Percentiles rank a stretch among this genome's conserved stretches.
Evolutionary conservation across 2,888 invertebrate species (phyloP).

Genomic region (Cacoxenus indagator): DNA sequence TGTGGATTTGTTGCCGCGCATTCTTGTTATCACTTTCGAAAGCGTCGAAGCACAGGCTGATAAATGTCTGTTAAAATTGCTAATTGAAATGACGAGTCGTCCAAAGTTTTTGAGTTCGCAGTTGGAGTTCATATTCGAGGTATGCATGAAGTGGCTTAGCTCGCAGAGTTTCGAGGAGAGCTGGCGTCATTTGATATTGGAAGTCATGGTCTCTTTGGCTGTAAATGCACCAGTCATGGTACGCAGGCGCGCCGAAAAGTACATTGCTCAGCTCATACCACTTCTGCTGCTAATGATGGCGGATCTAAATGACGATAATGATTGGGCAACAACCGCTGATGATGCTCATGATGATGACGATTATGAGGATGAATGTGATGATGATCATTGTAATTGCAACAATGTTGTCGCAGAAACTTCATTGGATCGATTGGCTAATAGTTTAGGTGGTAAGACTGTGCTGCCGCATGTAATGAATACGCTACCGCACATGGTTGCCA

Average conservation of each 20-base stretch:
- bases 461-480: slow-evolving; percentile 88
- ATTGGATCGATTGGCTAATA: slow-evolving; percentile 96
- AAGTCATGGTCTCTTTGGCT: slow-evolving; percentile 84
- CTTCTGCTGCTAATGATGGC: slow-evolving; percentile 94
- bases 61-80: slow-evolving; percentile 90
- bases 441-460: slow-evolving; percentile 92
- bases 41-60: slow-evolving; percentile 88
- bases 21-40: slow-evolving; percentile 81
- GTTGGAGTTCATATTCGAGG: slow-evolving; percentile 85
- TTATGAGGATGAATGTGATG: too few species aligned
- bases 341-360: slow-evolving; percentile 93
- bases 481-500: slow-evolving; percentile 89
- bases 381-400: too few species aligned
- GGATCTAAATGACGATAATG: slow-evolving; percentile 91
- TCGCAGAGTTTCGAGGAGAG: slow-evolving; percentile 81
- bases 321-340: slow-evolving; percentile 89
- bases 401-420: slow-evolving; percentile 97
- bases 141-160: slow-evolving; percentile 85
- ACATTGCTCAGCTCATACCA: slow-evolving; percentile 84
- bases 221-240: slow-evolving; percentile 98
- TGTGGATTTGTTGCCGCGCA: slow-evolving; percentile 83
- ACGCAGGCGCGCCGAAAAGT: slow-evolving; percentile 89
- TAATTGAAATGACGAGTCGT: slow-evolving; percentile 92
- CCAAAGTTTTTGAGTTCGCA: slow-evolving; percentile 94
- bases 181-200: slow-evolving; percentile 91